Base-by-base conservation (phyloP, 2,113 vertebrate species). In the Porphyrio hochstetteri region DNA sequence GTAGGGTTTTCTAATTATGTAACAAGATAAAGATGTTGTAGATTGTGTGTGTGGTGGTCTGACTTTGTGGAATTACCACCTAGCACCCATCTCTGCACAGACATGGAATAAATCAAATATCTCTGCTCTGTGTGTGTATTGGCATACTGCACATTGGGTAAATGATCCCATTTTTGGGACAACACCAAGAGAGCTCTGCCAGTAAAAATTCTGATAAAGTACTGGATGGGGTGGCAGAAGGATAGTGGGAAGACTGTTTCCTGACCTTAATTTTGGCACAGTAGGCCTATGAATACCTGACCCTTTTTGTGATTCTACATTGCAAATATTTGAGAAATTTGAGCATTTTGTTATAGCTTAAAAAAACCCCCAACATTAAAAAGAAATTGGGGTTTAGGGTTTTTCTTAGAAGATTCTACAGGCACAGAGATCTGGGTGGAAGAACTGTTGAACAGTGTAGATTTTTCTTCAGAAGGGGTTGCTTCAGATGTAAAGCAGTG, bases 191-290 rank as follows among this genome's bases (percentile, higher is more conserved):
- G 56, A 91, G 19, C 28, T 74, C 27, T 56, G 16, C 23, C 3
- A 3, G 31, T 31, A 36, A 84, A 91, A 91, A 8, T 4, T 46
- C 35, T n/a, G n/a, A 20, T 18, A 36, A 77, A 9, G 35, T 18
- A 31, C 13, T 60, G 61, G 25, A 21, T 82, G 35, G 11, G 4
- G 7, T 57, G 23, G 20, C 57, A 59, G 35, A 68, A 82, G 27
- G 11, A 1, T 11, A 71, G 13, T 15, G 68, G 53, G 3, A 10
- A 65, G 19, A 42, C 13, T n/a, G 0, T 0, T 59, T 91, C n/a
- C 17, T 71, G 20, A 87, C 2, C 9, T 44, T 48, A 44, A 27
- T 72, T 93, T 82, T 38, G 17, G 14, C 13, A n/a, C 5, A 61
- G 18, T 8, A 50, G 3, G 9, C 7, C 24, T 79, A 36, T 56